Base-by-base conservation (phyloP, 1,140 invertebrate genomes). In the Subanguina moxae region DNA sequence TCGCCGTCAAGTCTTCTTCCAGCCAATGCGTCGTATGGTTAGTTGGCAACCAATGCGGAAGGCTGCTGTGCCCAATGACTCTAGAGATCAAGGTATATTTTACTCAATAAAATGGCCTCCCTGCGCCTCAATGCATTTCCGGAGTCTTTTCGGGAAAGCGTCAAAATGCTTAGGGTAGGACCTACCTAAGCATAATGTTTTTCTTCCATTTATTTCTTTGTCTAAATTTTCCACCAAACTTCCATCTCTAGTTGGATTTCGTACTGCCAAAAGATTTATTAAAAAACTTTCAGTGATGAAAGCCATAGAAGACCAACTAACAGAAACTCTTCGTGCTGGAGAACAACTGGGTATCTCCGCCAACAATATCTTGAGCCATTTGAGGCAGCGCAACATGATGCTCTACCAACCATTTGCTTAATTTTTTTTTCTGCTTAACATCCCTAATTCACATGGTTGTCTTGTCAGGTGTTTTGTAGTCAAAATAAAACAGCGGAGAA, bases 251-350 rank as follows among this genome's bases (percentile, higher is more conserved):
- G n/a, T n/a, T n/a, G n/a, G n/a, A n/a, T n/a, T n/a, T n/a, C n/a
- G n/a, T 13, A n/a, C n/a, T n/a, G 43, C n/a, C 11, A n/a, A 13
- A 45, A 45, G 11, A 45, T 45, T 45, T 11, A 45, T 45, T 11
- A 45, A 45, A 11, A 45, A 45, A 13, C 13, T 64, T 75, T 48
- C 48, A 76, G 74, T 79, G 19, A 72, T 76, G n/a, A 73, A 65
- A n/a, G 65, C 52, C 1, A 77, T 76, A 28, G 74, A 76, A 65
- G 38, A 75, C 17, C 70, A 76, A 66, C 57, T 76, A 25, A 30
- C 63, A 21, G 74, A 65, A 42, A 63, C 75, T 3, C 57, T 76
- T 0, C 68, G 28, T 43, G 74, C 75, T 27, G 74, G 74, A 5
- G 72, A 78, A 59, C 73, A 59, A 7, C 46, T 76, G 5, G 74